Percentiles rank a stretch among this genome's conserved stretches.
These are phyloP conservation scores for Dryomyza anilis DNA, from an alignment of 2,888 invertebrate species.

Conservation along the genomic window DNA sequence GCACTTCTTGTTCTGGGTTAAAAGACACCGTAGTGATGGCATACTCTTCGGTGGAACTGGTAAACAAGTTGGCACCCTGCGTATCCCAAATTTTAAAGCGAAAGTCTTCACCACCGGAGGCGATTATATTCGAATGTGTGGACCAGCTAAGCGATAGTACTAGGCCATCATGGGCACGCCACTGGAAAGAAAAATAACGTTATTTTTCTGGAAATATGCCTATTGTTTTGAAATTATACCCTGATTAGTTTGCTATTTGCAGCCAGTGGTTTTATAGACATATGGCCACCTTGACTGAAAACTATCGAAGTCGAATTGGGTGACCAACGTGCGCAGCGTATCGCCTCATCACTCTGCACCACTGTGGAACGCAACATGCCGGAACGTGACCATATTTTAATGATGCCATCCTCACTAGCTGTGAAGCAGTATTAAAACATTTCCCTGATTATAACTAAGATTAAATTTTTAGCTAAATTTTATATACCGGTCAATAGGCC, in stretches of 20 bases:
- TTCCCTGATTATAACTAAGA: too few relatives aligned
- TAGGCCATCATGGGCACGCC: conserved; percentile 95
- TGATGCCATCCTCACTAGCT: conserved; percentile 96
- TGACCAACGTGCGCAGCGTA: conserved; percentile 85
- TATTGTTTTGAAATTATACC: conserved; percentile 59
- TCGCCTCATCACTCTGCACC: conserved; percentile 80
- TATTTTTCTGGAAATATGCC: not conserved
- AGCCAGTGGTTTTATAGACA: conserved; percentile 74
- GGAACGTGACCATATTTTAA: conserved; percentile 96
- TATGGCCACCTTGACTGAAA: conserved; percentile 71
- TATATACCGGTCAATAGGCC: conserved; percentile 73
- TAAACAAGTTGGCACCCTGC: conserved; percentile 85
- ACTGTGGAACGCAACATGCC: conserved; percentile 92
- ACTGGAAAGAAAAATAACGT: conserved; percentile 68
- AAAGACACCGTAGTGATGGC: conserved; percentile 91
- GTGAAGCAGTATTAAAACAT: too few relatives aligned
- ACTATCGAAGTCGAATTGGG: conserved; percentile 73
- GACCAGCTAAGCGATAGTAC: conserved; percentile 95
- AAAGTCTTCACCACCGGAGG: conserved; percentile 97
- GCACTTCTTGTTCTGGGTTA: conserved; percentile 88
- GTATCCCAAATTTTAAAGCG: conserved; percentile 85
- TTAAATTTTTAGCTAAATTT: too few relatives aligned
- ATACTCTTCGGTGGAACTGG: conserved; percentile 83
- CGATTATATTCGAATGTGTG: conserved; percentile 84
- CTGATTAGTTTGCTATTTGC: conserved; percentile 75